These are phyloP conservation scores for Tryphoninae sp. DNA, from an alignment of 2,888 invertebrate genomes.

Conservation along the genomic window DNA sequence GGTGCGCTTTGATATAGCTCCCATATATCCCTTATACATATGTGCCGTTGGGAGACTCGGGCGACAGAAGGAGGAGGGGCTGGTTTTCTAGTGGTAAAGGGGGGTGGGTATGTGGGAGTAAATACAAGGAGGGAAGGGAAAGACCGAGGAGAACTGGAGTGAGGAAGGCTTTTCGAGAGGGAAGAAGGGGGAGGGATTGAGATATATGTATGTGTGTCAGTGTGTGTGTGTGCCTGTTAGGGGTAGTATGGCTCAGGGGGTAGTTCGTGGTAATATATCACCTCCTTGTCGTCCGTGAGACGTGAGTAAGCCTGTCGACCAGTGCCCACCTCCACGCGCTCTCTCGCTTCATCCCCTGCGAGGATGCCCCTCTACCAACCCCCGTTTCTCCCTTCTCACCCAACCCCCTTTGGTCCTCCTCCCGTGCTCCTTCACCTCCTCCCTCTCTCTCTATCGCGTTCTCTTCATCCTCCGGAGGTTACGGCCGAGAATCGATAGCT, in stretches of 20 bases:
- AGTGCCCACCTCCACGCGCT: slow-evolving; percentile 70
- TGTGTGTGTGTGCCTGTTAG: background rate
- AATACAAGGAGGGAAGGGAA: slow-evolving; percentile 32
- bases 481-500: slow-evolving; percentile 73
- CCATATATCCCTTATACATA: background rate
- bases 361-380: slow-evolving; percentile 37
- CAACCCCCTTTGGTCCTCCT: slow-evolving; percentile 33
- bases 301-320: slow-evolving; percentile 78
- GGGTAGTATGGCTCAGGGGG: slow-evolving; percentile 66
- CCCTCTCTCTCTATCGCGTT: slow-evolving; percentile 15
- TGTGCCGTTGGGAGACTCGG: background rate
- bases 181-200: slow-evolving; percentile 49
- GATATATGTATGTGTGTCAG: slow-evolving; percentile 18
- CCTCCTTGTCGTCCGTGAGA: slow-evolving; percentile 79
- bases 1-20: slow-evolving; percentile 38
- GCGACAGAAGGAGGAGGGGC: slow-evolving; percentile 65
- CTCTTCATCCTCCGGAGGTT: slow-evolving; percentile 64
- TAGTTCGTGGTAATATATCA: slow-evolving; percentile 79
- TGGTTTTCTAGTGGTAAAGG: slow-evolving; percentile 62
- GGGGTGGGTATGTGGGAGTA: slow-evolving; percentile 59
- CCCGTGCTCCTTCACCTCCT: slow-evolving; percentile 43
- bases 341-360: slow-evolving; percentile 55
- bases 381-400: slow-evolving; percentile 17
- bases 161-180: slow-evolving; percentile 45
- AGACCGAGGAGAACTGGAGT: slow-evolving; percentile 32